Base-by-base conservation (phyloP, 2,888 invertebrate species). In the Pyrochroa serraticornis region DNA sequence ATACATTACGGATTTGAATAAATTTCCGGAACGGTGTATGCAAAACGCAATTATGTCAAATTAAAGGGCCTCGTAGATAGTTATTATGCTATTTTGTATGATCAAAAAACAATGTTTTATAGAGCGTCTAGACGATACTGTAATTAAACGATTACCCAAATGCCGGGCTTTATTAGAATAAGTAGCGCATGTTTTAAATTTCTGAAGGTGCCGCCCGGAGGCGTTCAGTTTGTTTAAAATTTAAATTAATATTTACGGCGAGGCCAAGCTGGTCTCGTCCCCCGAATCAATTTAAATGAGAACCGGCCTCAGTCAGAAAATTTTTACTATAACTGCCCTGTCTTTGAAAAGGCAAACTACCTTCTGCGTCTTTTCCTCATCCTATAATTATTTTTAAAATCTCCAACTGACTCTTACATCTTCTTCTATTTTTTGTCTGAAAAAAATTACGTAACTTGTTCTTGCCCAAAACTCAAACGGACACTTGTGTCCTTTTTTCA, bases 81-180 rank as follows among this genome's bases (percentile, higher is more conserved):
- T 68, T 63, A 67, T 68, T 70, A 69, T 65, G 64, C 60, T 62
- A 64, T 66, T 67, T 68, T 60, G 63, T 66, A 63, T 54, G 63
- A 65, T 66, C 67, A 67, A 68, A 69, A 68, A 65, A 63, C 67
- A 65, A 70, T 68, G 67, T 68, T 67, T 69, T 69, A 68, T 50
- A 49, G 32, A 38, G 44, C 52, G 60, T 60, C 60, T 60, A 60
- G 60, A 60, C 60, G 51, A 52, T 9, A 12, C 44, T 47, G 41
- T 57, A 60, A 60, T 60, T 56, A 56, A 52, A 60, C 60, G 59
- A 59, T 59, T 59, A 59, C 56, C 56, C 10, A 55, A 55, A 55
- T 43, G 43, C 48, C 48, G 44, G 44, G 49, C 44, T 49, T 58
- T 53, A 53, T 62, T 62, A 62, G 61, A 62, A 62, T 62, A 62